Percentiles rank a stretch among this genome's conserved stretches.
These are phyloP conservation scores for Yoshiicerus persimilis DNA, from an alignment of 1,140 invertebrate species.

Conservation along the genomic window DNA sequence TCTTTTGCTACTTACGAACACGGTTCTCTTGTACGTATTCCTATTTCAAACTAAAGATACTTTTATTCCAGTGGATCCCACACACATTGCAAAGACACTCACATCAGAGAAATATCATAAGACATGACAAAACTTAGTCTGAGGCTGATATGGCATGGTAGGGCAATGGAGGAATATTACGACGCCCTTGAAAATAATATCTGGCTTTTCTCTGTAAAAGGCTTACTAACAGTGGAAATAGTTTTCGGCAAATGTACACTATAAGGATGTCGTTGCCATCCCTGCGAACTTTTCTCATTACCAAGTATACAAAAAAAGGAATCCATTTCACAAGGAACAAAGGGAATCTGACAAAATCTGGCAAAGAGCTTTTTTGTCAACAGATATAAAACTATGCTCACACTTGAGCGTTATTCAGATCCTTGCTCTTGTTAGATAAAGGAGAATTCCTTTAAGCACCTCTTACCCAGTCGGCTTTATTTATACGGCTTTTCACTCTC, in stretches of 20 bases:
- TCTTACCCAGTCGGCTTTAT: constrained; percentile 8
- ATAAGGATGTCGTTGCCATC: constrained; percentile 6
- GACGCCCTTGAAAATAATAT: constrained; percentile 22
- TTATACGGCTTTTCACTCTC: constrained; percentile 16
- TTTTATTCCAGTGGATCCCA: not conserved
- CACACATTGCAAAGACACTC: not conserved
- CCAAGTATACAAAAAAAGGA: constrained; percentile 16
- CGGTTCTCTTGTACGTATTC: no score
- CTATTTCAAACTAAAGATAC: not conserved
- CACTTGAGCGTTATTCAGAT: constrained; percentile 22
- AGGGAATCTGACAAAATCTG: constrained; percentile 19
- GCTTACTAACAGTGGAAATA: constrained; percentile 9
- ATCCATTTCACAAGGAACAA: constrained; percentile 17
- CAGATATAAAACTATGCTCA: constrained; percentile 22
- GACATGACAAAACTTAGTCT: not conserved
- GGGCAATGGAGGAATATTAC: constrained; percentile 12
- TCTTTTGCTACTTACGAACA: no score
- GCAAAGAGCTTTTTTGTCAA: constrained; percentile 22
- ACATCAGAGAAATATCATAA: not conserved
- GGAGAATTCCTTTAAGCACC: constrained; percentile 12
- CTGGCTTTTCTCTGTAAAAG: constrained; percentile 11
- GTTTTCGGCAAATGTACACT: constrained; percentile 6
- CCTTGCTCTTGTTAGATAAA: constrained; percentile 22
- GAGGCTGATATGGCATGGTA: not conserved
- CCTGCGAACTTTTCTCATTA: constrained; percentile 9